Percentiles rank a stretch among this genome's conserved stretches.
Conservation (phyloP, 2,113 vertebrate genomes). For the Apodemus speciosus region DNA sequence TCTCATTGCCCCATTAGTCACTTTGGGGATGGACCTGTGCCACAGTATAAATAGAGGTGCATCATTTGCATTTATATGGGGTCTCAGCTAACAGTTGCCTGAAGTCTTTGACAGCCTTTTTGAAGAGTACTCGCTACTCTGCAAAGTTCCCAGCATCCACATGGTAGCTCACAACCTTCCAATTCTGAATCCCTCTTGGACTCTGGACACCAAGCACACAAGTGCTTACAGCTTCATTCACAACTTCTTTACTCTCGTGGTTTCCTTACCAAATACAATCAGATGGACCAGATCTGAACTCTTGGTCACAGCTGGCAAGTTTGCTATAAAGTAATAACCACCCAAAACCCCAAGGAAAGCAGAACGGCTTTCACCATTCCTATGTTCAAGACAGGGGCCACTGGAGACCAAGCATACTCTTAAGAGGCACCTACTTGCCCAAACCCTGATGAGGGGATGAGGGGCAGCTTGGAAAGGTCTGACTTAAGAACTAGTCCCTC, state of each 20-base stretch:
- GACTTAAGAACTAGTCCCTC: background rate
- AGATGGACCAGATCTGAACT: background rate
- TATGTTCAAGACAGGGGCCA: background rate
- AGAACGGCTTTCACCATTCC: background rate
- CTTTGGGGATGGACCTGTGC: background rate
- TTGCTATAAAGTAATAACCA: background rate
- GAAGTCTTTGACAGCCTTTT: background rate
- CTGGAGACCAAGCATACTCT: background rate
- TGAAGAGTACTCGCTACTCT: background rate
- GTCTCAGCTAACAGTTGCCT: background rate
- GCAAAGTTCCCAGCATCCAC: background rate
- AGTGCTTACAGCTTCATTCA: background rate
- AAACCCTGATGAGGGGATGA: background rate
- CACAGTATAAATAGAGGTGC: background rate
- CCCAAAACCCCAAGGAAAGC: background rate
- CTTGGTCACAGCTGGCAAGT: background rate
- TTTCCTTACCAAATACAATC: conserved; percentile 18
- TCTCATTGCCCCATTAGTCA: background rate
- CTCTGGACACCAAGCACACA: background rate
- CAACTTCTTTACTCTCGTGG: background rate
- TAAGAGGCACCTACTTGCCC: background rate
- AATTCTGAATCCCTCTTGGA: background rate
- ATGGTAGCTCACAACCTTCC: background rate
- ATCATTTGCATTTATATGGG: background rate
- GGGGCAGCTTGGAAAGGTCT: background rate